A percentile compares a stretch with the other conserved stretches of the same genome.
Conservation (phyloP, 2,797 vertebrate genomes). For the Nyctibius grandis region DNA sequence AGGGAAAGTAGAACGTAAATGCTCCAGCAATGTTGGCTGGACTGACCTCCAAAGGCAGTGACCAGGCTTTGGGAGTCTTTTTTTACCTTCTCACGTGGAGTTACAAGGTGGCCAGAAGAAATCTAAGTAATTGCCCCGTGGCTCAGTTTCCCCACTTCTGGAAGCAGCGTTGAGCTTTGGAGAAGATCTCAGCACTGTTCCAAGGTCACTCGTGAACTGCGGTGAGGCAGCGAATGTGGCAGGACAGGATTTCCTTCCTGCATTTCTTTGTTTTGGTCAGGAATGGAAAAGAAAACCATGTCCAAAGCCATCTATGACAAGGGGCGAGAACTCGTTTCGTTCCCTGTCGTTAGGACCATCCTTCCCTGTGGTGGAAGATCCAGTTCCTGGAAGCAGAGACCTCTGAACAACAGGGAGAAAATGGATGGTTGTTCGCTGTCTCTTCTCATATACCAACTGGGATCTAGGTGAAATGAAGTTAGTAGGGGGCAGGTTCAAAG, state of each 20-base stretch:
- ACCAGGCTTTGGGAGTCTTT: not conserved
- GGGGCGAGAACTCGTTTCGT: accelerated
- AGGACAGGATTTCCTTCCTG: not conserved
- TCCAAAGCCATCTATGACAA: not conserved
- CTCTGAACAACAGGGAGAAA: not conserved
- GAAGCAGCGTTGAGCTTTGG: not conserved
- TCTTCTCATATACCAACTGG: not conserved
- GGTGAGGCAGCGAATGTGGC: not conserved
- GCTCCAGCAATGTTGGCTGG: not conserved
- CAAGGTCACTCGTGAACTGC: not conserved
- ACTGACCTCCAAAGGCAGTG: not conserved
- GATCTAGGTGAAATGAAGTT: not conserved
- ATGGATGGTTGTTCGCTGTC: not conserved
- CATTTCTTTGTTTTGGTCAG: not conserved
- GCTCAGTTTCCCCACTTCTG: not conserved
- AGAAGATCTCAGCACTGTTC: not conserved
- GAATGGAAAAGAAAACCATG: not conserved
- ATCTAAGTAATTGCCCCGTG: not conserved
- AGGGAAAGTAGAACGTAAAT: not conserved
- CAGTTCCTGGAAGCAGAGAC: not conserved
- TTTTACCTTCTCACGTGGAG: not conserved
- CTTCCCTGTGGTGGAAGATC: not conserved
- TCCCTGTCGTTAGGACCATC: accelerated
- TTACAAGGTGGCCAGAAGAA: not conserved
- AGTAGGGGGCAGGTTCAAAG: not conserved